Percentiles rank a stretch among this genome's conserved stretches.
Evolutionary conservation across 2,888 invertebrate genomes (phyloP).

Genomic region (Apoda limacodes): DNA sequence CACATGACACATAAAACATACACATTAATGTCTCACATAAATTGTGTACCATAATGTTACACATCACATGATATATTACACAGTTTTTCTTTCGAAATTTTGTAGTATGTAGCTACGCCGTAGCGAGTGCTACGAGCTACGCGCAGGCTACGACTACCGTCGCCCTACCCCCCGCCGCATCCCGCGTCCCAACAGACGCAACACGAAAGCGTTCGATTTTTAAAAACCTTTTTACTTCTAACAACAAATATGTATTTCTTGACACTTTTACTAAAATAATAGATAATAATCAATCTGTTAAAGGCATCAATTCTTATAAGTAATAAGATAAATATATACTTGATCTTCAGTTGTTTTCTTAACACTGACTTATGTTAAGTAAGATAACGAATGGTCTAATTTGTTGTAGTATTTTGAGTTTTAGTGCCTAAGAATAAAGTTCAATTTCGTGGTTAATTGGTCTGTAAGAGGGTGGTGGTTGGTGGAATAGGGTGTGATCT

Average conservation of each 20-base stretch:
- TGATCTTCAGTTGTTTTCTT: constrained; percentile 1
- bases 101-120: constrained; percentile 24
- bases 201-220: constrained; percentile 22
- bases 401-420: constrained; percentile 6
- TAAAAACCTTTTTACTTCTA: constrained; percentile 25
- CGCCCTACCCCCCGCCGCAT: constrained; percentile 40
- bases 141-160: constrained; percentile 57
- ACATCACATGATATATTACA: not conserved
- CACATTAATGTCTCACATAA: too few relatives aligned
- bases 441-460: too few relatives aligned
- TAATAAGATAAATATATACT: not conserved
- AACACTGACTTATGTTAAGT: constrained; percentile 3
- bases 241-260: too few relatives aligned
- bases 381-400: not conserved
- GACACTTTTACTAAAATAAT: too few relatives aligned
- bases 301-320: not conserved
- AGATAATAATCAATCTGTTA: too few relatives aligned
- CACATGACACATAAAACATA: too few relatives aligned
- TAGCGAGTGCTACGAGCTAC: constrained; percentile 55
- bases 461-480: too few relatives aligned
- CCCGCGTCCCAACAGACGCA: constrained; percentile 28
- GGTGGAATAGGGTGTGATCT: too few relatives aligned
- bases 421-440: too few relatives aligned
- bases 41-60: not conserved
- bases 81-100: not conserved